Percentiles rank a stretch among this genome's conserved stretches.
phyloP scores from a whole-genome alignment of 2,888 invertebrate species.

The Drosophila falleni region DNA sequence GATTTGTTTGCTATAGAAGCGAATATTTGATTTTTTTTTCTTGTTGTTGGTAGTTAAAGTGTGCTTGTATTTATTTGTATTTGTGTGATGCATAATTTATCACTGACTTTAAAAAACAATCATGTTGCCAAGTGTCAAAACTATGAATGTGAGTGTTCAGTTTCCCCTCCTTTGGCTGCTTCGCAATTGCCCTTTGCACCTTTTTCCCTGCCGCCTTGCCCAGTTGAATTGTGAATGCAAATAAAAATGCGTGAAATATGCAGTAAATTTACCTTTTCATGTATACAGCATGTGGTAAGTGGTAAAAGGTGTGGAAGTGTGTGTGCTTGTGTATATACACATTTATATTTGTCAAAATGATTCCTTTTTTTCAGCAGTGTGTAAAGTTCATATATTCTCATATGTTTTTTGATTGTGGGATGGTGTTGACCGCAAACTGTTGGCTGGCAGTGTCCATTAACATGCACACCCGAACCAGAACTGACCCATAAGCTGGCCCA shows the following conservation, averaged over 20 bases:
- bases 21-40: constrained; percentile 3
- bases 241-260: constrained; percentile 79
- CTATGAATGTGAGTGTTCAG: constrained; percentile 47
- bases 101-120: constrained; percentile 77
- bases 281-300: constrained; percentile 42
- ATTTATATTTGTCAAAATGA: constrained; percentile 39
- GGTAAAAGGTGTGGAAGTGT: constrained; percentile 12
- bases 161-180: neutral
- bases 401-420: constrained; percentile 40
- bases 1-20: too few relatives aligned
- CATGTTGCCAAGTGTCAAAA: constrained; percentile 80
- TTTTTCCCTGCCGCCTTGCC: constrained; percentile 3
- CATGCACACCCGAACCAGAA: constrained; percentile 29
- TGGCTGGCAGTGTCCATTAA: constrained; percentile 70
- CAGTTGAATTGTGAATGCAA: constrained; percentile 54
- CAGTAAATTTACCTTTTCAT: constrained; percentile 67
- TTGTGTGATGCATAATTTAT: constrained; percentile 74
- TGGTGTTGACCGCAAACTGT: constrained; percentile 76
- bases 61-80: constrained; percentile 30
- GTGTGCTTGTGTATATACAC: neutral
- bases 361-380: constrained; percentile 35
- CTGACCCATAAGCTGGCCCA: constrained; percentile 36
- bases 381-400: constrained; percentile 37
- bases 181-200: constrained; percentile 10
- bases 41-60: neutral